Conservation (phyloP, 2,797 vertebrate species). For the Enteromius fasciolatus region DNA sequence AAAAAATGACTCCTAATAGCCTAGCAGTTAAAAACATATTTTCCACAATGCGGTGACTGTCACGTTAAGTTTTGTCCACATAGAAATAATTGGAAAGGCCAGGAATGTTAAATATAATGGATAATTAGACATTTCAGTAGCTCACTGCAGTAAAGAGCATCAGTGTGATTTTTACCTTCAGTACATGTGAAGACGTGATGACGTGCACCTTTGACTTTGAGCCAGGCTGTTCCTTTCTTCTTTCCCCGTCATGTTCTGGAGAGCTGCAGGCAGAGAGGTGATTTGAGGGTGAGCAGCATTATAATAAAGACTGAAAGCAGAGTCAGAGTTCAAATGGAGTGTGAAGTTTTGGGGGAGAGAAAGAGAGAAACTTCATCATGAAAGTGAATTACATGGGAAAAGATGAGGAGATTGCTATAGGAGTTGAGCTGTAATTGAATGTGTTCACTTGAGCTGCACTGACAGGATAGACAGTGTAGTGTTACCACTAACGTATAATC, state of each 20-base stretch:
- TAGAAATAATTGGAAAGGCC: not conserved
- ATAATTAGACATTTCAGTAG: not conserved
- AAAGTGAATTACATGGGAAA: slow-evolving; percentile 23
- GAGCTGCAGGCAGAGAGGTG: slow-evolving; percentile 23
- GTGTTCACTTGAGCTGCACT: not conserved
- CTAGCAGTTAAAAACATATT: not conserved
- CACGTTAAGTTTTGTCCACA: not conserved
- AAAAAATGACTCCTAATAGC: not conserved
- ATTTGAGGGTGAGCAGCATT: slow-evolving; percentile 23
- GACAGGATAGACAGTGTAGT: not conserved
- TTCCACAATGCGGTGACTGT: not conserved
- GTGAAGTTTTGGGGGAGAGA: slow-evolving; percentile 33
- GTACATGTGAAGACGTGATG: not conserved
- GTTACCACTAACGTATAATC: not conserved
- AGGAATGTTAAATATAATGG: not conserved
- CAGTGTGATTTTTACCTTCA: not conserved
- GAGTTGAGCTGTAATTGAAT: slow-evolving; percentile 7
- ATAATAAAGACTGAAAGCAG: slow-evolving; percentile 30
- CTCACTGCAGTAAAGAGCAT: not conserved
- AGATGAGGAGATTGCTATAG: slow-evolving; percentile 7
- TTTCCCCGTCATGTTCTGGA: slow-evolving; percentile 14
- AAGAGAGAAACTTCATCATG: slow-evolving; percentile 7
- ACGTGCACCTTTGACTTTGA: slow-evolving; percentile 7
- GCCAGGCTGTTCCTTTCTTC: slow-evolving; percentile 9
- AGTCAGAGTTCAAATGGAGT: slow-evolving; percentile 42